phyloP scores from a whole-genome alignment of 2,113 vertebrate species.

The Calyptommatus sinebrachiatus region DNA sequence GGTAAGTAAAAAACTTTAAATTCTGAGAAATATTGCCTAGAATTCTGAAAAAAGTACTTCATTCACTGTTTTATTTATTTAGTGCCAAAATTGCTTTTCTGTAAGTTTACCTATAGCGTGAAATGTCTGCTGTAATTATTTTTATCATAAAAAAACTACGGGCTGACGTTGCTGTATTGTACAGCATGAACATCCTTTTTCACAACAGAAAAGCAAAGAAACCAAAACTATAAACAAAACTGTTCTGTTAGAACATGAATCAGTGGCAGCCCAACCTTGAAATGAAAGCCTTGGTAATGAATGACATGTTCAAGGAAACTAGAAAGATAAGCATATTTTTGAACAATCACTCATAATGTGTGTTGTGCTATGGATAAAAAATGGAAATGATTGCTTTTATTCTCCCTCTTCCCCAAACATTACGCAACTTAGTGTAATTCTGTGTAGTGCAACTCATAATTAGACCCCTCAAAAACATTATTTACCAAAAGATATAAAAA shows the following conservation, averaged over 20 bases:
- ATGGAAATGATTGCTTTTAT: neutral
- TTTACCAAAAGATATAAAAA: neutral
- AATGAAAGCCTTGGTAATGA: constrained; percentile 14
- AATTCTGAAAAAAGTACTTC: no score
- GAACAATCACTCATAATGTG: neutral
- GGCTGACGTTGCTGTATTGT: neutral
- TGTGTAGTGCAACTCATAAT: neutral
- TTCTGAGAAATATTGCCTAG: no score
- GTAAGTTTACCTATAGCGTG: neutral
- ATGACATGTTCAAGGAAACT: neutral
- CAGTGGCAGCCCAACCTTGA: constrained; percentile 7
- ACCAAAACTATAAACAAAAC: neutral
- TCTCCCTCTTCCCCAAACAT: neutral
- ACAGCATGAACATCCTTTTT: neutral
- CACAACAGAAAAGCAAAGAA: neutral
- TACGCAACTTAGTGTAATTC: neutral
- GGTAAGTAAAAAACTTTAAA: no score
- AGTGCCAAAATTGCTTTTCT: neutral
- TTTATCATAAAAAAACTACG: neutral
- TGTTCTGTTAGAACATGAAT: constrained; percentile 11
- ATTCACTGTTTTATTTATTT: no score
- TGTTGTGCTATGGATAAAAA: neutral
- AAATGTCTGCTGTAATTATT: neutral
- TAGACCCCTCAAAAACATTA: neutral
- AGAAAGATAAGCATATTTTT: constrained; percentile 6